Percentiles rank a stretch among this genome's conserved stretches.
Evolutionary conservation across 2,797 vertebrate species (phyloP).

Genomic region (Mastacembelus armatus): DNA sequence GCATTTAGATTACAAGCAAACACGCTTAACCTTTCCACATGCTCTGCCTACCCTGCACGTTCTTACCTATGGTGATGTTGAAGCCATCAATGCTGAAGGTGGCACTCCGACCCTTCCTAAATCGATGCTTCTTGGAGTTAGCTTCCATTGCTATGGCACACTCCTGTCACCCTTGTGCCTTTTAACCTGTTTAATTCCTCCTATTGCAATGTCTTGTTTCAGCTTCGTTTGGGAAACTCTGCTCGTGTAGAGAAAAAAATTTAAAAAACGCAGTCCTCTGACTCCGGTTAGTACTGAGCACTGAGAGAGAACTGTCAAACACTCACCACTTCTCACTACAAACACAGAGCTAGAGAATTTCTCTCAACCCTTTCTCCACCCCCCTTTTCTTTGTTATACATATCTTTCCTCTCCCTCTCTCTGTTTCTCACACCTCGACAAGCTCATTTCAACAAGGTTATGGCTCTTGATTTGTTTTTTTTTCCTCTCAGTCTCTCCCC

Average conservation of each 20-base stretch:
- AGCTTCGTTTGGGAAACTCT: constrained; percentile 55
- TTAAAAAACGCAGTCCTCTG: constrained; percentile 47
- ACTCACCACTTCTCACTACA: constrained; percentile 61
- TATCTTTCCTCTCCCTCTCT: constrained; percentile 56
- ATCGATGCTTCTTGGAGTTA: constrained; percentile 90
- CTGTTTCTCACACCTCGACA: constrained; percentile 70
- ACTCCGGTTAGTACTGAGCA: constrained; percentile 45
- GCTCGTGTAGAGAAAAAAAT: constrained; percentile 27
- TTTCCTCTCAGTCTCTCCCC: constrained; percentile 47
- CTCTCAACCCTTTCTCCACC: constrained; percentile 54
- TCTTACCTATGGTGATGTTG: constrained; percentile 98
- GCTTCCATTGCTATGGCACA: constrained; percentile 85
- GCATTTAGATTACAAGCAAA: constrained; percentile 39
- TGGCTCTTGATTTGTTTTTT: constrained; percentile 76
- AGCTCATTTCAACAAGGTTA: constrained; percentile 76
- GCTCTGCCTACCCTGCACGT: constrained; percentile 29
- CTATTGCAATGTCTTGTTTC: constrained; percentile 52
- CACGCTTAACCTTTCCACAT: constrained; percentile 18
- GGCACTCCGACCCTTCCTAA: constrained; percentile 94
- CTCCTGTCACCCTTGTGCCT: constrained; percentile 34
- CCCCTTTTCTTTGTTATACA: constrained; percentile 54
- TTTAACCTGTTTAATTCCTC: constrained; percentile 41
- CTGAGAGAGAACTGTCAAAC: constrained; percentile 57
- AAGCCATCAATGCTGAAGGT: constrained; percentile 98
- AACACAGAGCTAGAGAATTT: constrained; percentile 53